Evolutionary conservation across 2,113 vertebrate species (phyloP).

Genomic region (Lontra canadensis): DNA sequence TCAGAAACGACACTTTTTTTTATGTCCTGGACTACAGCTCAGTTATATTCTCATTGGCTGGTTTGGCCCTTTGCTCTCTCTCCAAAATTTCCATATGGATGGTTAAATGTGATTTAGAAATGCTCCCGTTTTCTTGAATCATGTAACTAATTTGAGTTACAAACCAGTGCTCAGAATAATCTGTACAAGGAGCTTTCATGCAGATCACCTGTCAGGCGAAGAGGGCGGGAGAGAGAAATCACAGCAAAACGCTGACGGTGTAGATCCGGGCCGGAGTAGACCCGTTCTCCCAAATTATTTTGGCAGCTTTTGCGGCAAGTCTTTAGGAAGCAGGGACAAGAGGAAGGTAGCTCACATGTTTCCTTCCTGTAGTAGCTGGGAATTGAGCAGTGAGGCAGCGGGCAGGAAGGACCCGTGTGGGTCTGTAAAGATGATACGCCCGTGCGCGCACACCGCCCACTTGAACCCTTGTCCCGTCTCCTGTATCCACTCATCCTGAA

Average conservation of each 20-base stretch:
- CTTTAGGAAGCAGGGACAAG: slow-evolving; percentile 23
- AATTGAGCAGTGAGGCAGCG: fast-evolving
- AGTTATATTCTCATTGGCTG: slow-evolving; percentile 20
- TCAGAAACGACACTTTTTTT: neutral
- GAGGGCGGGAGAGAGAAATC: slow-evolving; percentile 14
- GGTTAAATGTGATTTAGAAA: slow-evolving; percentile 50
- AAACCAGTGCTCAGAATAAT: slow-evolving; percentile 40
- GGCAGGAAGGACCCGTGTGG: neutral
- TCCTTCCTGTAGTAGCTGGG: neutral
- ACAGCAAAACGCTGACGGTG: neutral
- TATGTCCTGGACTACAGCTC: slow-evolving; percentile 14
- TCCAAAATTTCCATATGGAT: slow-evolving; percentile 37
- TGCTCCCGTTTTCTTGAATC: neutral
- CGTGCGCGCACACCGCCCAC: neutral
- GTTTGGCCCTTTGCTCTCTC: slow-evolving; percentile 48
- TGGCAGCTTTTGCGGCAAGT: slow-evolving; percentile 44
- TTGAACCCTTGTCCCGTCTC: slow-evolving; percentile 3
- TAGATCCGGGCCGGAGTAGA: neutral
- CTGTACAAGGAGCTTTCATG: neutral
- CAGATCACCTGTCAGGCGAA: slow-evolving; percentile 62
- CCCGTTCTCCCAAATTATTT: slow-evolving; percentile 46
- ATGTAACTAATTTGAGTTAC: slow-evolving; percentile 49
- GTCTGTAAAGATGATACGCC: neutral
- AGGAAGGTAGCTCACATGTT: neutral
- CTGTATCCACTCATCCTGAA: neutral